These are phyloP conservation scores for Motacilla tschutschensis DNA, from an alignment of 2,113 vertebrate species.

Conservation along the genomic window DNA sequence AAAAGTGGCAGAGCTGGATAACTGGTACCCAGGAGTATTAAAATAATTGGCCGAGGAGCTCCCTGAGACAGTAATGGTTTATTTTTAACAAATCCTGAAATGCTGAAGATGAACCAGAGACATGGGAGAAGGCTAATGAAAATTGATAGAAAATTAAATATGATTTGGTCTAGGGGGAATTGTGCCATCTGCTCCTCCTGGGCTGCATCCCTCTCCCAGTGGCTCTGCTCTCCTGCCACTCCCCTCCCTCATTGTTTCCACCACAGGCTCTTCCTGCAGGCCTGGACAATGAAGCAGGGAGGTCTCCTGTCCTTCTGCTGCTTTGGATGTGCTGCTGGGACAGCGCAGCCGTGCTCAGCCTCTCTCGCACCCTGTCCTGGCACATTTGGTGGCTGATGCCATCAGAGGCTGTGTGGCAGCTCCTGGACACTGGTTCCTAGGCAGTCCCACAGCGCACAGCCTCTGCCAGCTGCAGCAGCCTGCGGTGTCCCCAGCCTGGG, in stretches of 20 bases:
- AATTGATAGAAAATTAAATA: slow-evolving; percentile 23
- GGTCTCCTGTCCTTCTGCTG: neutral
- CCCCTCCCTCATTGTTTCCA: fast-evolving
- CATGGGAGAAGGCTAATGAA: slow-evolving; percentile 21
- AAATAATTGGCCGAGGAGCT: slow-evolving; percentile 44
- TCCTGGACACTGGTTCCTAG: neutral
- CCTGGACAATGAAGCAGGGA: fast-evolving
- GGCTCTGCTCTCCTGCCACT: neutral
- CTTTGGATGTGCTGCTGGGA: neutral
- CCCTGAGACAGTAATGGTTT: neutral
- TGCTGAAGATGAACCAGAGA: neutral
- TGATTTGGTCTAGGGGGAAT: neutral
- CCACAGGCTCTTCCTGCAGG: neutral
- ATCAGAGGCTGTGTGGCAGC: no score
- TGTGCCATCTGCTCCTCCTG: neutral
- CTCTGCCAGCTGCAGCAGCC: neutral
- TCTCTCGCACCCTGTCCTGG: neutral
- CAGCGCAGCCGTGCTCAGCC: fast-evolving
- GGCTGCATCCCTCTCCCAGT: neutral
- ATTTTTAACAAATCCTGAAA: slow-evolving; percentile 38
- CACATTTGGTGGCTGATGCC: neutral
- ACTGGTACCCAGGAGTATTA: slow-evolving; percentile 41
- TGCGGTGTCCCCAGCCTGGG: neutral
- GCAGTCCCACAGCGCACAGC: fast-evolving
- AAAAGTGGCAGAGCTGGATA: slow-evolving; percentile 20